Evolutionary conservation across 1,140 invertebrate genomes (phyloP).

Genomic region (Papilio glaucus): DNA sequence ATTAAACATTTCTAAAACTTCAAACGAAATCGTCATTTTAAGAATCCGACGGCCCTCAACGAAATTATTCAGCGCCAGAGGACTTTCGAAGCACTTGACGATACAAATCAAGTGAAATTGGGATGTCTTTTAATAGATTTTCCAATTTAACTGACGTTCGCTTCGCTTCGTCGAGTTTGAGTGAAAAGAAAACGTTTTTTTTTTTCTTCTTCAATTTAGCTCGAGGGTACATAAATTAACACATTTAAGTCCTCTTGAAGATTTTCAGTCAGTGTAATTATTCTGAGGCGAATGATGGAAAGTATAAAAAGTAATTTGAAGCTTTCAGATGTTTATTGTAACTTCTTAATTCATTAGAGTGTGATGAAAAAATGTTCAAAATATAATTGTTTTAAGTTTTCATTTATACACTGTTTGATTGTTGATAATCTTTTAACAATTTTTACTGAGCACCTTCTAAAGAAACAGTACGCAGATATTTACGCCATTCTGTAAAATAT

Average conservation of each 20-base stretch:
- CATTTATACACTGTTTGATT: too few relatives aligned
- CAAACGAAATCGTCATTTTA: conserved; percentile 19
- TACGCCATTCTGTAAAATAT: too few relatives aligned
- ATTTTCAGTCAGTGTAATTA: conserved; percentile 42
- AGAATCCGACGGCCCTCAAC: background rate
- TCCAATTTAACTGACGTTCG: conserved; percentile 32
- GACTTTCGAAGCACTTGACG: conserved; percentile 23
- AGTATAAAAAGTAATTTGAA: conserved; percentile 20
- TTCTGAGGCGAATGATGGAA: conserved; percentile 38
- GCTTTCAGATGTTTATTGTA: background rate
- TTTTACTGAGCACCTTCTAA: too few relatives aligned
- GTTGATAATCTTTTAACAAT: too few relatives aligned
- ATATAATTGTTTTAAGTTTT: too few relatives aligned
- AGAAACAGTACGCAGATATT: too few relatives aligned
- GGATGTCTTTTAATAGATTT: conserved; percentile 31
- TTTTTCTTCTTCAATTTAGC: conserved; percentile 45
- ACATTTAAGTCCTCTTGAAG: conserved; percentile 39
- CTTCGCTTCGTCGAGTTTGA: conserved; percentile 4
- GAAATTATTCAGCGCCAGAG: conserved; percentile 27
- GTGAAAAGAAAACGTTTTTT: conserved; percentile 21
- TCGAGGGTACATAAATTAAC: conserved; percentile 54
- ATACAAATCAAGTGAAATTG: conserved; percentile 30
- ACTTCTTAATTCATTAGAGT: background rate
- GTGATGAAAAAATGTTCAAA: too few relatives aligned
- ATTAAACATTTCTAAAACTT: background rate